phyloP scores from a whole-genome alignment of 2,888 invertebrate species.

The Cataglyphis albicans region DNA sequence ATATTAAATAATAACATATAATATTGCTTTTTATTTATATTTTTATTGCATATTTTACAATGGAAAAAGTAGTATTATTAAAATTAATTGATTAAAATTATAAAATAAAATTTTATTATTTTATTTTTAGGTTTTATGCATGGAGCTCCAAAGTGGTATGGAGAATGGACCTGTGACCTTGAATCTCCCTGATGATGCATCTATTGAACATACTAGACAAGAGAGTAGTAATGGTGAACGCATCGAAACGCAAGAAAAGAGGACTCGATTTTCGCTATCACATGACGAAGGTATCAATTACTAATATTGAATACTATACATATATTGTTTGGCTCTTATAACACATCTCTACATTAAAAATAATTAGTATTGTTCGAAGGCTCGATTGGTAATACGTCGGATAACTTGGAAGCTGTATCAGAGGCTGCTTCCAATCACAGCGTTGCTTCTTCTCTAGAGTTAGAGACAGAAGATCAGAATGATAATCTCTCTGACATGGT shows the following conservation, averaged over 20 bases:
- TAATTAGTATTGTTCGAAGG: conserved; percentile 87
- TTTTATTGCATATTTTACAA: not conserved
- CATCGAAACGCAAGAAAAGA: conserved; percentile 84
- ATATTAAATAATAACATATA: not conserved
- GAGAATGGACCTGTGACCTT: conserved; percentile 78
- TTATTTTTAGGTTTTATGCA: conserved; percentile 80
- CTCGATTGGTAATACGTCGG: conserved; percentile 96
- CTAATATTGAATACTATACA: not conserved
- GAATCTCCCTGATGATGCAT: conserved; percentile 79
- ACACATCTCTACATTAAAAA: conserved; percentile 44
- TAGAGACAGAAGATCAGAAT: conserved; percentile 95
- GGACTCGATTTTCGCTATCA: conserved; percentile 91
- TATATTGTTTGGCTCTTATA: conserved; percentile 21
- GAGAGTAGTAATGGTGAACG: conserved; percentile 82
- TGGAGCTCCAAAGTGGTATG: conserved; percentile 80
- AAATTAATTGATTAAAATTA: not conserved
- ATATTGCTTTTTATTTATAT: not conserved
- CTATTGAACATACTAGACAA: conserved; percentile 83
- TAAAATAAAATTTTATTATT: not conserved
- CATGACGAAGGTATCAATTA: conserved; percentile 90
- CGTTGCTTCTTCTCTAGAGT: conserved; percentile 95
- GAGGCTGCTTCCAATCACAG: conserved; percentile 98
- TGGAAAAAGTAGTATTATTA: not conserved
- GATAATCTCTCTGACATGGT: conserved; percentile 99
- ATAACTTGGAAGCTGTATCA: conserved; percentile 97